Evolutionary conservation across 2,113 vertebrate species (phyloP).

Genomic region (Dissostichus mawsoni): DNA sequence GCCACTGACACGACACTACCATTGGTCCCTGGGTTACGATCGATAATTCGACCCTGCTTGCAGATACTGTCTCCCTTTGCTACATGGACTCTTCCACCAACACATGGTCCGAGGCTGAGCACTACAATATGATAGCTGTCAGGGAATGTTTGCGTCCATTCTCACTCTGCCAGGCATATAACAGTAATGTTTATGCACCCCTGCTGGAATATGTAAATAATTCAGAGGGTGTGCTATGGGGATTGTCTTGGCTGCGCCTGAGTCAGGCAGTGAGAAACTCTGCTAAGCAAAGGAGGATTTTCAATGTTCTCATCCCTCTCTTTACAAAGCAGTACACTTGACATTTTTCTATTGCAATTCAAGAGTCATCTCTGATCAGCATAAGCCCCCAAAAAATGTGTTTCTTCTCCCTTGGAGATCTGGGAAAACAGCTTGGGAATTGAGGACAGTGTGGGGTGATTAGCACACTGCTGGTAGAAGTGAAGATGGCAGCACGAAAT

Average conservation of each 20-base stretch:
- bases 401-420: conserved; percentile 46
- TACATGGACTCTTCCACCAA: conserved; percentile 2
- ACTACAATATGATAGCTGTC: conserved; percentile 54
- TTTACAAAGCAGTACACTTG: conserved; percentile 62
- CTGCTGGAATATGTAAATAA: conserved; percentile 74
- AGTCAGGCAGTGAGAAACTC: conserved; percentile 55
- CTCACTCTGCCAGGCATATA: conserved; percentile 42
- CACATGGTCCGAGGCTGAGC: conserved; percentile 17
- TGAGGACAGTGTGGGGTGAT: conserved; percentile 52
- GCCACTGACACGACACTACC: conserved; percentile 47
- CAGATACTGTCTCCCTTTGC: conserved; percentile 38
- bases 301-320: conserved; percentile 44
- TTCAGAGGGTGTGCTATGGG: conserved; percentile 59
- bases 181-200: conserved; percentile 63
- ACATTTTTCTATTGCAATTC: conserved; percentile 67
- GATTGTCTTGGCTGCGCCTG: conserved; percentile 56
- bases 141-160: conserved; percentile 51
- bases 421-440: conserved; percentile 35
- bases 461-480: conserved; percentile 51
- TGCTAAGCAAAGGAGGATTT: conserved; percentile 50
- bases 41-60: conserved; percentile 59
- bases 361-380: conserved; percentile 50
- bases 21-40: conserved; percentile 51
- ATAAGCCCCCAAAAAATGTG: conserved; percentile 46
- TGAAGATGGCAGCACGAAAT: conserved; percentile 41